Evolutionary conservation across 2,797 vertebrate genomes (phyloP).

Genomic region (Lithobates pipiens): DNA sequence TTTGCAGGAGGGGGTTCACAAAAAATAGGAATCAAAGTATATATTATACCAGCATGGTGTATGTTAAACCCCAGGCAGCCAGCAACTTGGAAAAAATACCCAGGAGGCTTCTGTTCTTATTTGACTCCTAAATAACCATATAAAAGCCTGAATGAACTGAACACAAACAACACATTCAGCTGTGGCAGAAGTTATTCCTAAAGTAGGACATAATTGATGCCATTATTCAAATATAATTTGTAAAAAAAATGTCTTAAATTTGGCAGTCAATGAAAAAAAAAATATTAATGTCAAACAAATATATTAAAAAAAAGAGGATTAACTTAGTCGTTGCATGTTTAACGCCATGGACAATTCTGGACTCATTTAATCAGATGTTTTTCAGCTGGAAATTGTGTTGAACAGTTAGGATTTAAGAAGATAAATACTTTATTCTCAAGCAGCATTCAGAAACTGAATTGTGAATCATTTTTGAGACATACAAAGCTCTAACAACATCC

Average conservation of each 20-base stretch:
- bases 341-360: constrained; percentile 24
- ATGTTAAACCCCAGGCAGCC: constrained; percentile 47
- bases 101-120: constrained; percentile 38
- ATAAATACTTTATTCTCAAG: constrained; percentile 13
- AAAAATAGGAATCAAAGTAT: constrained; percentile 48
- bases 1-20: constrained; percentile 36
- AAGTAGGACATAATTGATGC: constrained; percentile 51
- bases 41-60: constrained; percentile 54
- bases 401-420: constrained; percentile 23
- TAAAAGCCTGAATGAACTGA: constrained; percentile 42
- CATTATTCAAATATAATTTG: constrained; percentile 48
- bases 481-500: background rate
- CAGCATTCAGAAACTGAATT: background rate
- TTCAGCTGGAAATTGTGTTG: constrained; percentile 23
- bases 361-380: constrained; percentile 41
- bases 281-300: constrained; percentile 33
- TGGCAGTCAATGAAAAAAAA: constrained; percentile 34
- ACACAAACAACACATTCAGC: constrained; percentile 47
- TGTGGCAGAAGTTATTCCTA: constrained; percentile 44
- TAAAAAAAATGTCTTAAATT: constrained; percentile 37
- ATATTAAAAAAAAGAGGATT: constrained; percentile 13
- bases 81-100: constrained; percentile 47
- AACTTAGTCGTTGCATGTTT: background rate
- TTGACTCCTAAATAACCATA: constrained; percentile 47
- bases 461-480: background rate